phyloP scores from a whole-genome alignment of 2,113 vertebrate genomes.

The Shinisaurus crocodilurus region DNA sequence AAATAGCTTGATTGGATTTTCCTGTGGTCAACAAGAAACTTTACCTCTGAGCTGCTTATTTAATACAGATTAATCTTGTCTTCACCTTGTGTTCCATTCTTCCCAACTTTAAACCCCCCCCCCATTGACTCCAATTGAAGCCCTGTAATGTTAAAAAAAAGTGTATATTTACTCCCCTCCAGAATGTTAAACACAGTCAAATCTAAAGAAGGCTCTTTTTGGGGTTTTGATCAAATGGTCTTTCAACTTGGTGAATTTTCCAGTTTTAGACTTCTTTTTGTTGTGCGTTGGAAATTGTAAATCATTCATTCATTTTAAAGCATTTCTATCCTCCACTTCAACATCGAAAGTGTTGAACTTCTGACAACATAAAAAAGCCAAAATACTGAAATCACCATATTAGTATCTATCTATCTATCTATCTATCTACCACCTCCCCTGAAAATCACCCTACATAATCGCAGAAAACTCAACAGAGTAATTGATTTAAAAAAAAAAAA shows the following conservation, averaged over 20 bases:
- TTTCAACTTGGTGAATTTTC: neutral
- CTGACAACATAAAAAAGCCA: neutral
- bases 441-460: neutral
- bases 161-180: slow-evolving; percentile 39
- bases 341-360: neutral
- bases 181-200: slow-evolving; percentile 31
- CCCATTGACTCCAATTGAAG: slow-evolving; percentile 34
- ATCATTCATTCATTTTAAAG: neutral
- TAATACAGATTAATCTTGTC: slow-evolving; percentile 33
- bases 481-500: neutral
- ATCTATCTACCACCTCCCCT: neutral
- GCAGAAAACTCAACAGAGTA: neutral
- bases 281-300: neutral
- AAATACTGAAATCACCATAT: neutral
- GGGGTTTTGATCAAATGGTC: neutral
- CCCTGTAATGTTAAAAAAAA: slow-evolving; percentile 31
- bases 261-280: neutral
- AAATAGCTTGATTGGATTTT: slow-evolving; percentile 51
- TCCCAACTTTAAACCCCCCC: neutral
- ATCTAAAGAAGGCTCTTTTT: neutral
- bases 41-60: slow-evolving; percentile 31
- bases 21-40: slow-evolving; percentile 41
- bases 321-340: neutral
- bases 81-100: slow-evolving; percentile 23
- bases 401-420: too few relatives aligned